Evolutionary conservation across 2,888 invertebrate genomes (phyloP).

Genomic region (Pristionchus maxplancki): DNA sequence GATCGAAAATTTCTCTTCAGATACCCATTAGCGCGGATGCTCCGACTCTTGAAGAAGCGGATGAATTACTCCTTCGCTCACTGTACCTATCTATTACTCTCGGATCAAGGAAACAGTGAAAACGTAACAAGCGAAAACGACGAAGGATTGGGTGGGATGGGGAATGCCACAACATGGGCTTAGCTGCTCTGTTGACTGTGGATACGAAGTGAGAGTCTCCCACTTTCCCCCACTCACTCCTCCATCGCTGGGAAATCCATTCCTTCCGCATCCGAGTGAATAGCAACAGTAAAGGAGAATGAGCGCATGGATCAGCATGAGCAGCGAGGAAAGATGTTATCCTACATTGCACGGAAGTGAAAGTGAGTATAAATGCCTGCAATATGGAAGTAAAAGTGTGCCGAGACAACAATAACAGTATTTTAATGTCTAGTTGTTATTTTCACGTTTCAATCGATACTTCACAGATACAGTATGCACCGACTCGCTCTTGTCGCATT

Average conservation of each 20-base stretch:
- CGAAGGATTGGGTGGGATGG: background rate
- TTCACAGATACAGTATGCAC: slow-evolving; percentile 4
- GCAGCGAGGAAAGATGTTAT: background rate
- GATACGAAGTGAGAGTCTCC: background rate
- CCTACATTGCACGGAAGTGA: background rate
- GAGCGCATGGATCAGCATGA: background rate
- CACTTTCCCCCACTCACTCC: background rate
- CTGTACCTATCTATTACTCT: background rate
- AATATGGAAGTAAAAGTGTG: background rate
- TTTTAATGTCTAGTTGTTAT: background rate
- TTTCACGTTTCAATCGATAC: background rate
- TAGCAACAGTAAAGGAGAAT: background rate
- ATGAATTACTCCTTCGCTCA: background rate
- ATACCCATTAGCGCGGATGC: too few relatives aligned
- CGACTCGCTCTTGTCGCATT: background rate
- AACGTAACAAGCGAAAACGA: background rate
- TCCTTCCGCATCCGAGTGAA: background rate
- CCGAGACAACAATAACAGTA: too few relatives aligned
- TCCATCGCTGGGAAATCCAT: background rate
- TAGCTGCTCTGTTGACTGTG: background rate
- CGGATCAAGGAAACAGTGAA: background rate
- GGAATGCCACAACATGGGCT: background rate
- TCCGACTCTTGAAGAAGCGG: too few relatives aligned
- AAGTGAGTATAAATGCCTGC: background rate
- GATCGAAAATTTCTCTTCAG: too few relatives aligned